Conservation (phyloP, 2,797 vertebrate genomes). For the Lepidocolaptes lacrymiger region DNA sequence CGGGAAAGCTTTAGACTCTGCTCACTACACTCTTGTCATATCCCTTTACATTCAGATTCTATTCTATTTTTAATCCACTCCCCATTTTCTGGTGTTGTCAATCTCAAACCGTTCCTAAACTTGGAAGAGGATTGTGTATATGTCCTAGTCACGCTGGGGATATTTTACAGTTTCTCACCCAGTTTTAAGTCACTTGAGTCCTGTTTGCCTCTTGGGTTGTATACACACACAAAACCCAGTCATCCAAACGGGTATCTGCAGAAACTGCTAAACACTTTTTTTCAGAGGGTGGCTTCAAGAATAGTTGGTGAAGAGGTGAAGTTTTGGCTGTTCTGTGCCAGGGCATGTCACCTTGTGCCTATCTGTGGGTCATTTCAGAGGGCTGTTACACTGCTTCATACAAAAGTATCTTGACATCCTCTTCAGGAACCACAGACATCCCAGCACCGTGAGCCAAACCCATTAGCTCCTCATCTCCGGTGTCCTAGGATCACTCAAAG, state of each 20-base stretch:
- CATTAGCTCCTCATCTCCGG: not conserved
- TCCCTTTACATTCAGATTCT: not conserved
- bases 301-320: not conserved
- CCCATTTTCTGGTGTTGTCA: not conserved
- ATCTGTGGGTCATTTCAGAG: not conserved
- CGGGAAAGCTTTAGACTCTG: not conserved
- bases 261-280: conserved; percentile 27
- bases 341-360: not conserved
- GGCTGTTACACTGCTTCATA: not conserved
- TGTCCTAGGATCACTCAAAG: conserved; percentile 2
- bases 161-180: not conserved
- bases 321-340: not conserved
- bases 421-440: not conserved
- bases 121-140: not conserved
- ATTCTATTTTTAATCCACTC: conserved; percentile 16
- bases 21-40: not conserved
- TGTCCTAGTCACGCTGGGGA: accelerated
- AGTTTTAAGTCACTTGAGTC: not conserved
- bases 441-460: not conserved
- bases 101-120: not conserved
- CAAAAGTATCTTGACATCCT: not conserved
- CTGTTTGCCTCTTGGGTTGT: not conserved
- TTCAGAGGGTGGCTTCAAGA: not conserved
- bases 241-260: not conserved
- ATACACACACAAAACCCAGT: not conserved